Conservation (phyloP, 2,797 vertebrate genomes). For the Peromyscus aztecus region DNA sequence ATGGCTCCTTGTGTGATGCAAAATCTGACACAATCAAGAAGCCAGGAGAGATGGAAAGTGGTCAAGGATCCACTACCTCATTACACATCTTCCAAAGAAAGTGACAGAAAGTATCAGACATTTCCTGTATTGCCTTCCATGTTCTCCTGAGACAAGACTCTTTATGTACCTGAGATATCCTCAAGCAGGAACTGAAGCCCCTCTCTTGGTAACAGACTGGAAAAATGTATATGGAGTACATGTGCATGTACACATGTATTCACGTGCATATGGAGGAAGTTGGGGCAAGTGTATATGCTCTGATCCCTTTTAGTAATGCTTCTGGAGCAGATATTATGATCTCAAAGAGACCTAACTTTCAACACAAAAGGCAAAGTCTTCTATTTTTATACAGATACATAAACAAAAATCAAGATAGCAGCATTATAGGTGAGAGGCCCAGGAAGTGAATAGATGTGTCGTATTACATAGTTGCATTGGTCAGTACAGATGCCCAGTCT, state of each 20-base stretch:
- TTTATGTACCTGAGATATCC: not conserved
- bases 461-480: not conserved
- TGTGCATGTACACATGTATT: no score
- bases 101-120: conserved; percentile 23
- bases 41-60: conserved; percentile 25
- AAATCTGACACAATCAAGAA: conserved; percentile 51
- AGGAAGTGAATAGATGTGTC: not conserved
- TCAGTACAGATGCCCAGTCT: not conserved
- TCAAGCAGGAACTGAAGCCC: not conserved
- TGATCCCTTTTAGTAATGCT: not conserved
- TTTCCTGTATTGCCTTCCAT: not conserved
- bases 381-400: not conserved
- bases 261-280: no score
- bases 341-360: not conserved
- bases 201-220: not conserved
- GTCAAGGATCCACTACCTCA: not conserved
- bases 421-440: not conserved
- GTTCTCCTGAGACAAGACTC: not conserved
- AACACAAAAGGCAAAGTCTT: not conserved
- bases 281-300: not conserved
- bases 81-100: conserved; percentile 50
- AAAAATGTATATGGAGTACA: not conserved
- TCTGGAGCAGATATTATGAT: not conserved
- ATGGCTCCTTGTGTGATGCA: not conserved
- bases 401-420: not conserved